Evolutionary conservation across 2,888 invertebrate genomes (phyloP), one percentile per base, ranked within the genome.

Genomic region (Trichopoda pennipes): DNA sequence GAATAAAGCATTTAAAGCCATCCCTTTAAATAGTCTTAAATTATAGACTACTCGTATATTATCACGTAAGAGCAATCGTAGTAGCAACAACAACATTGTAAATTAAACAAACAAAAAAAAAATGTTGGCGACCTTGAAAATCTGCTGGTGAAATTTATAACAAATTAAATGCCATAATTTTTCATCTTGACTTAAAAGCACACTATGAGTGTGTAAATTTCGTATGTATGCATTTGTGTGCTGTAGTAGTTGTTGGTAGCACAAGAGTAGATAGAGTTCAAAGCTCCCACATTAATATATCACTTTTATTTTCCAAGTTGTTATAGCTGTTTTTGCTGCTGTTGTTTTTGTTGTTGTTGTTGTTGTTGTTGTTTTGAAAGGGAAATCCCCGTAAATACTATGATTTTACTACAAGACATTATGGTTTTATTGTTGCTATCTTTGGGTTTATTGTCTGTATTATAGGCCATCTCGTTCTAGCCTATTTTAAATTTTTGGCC

Each of bases 101-200:
- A 47, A 61, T 49, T 44, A 66, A 47, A 28, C 38, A 28, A 47
- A 75, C 7, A 23, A 12, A 72, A 38, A 49, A 8, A 6, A 60
- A 47, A 74, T 80, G 63, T 44, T 56, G 73, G 63, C 61, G 79
- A 82, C 82, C 82, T 82, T 82, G 82, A 82, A 70, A 81, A 79
- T 82, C 79, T 79, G 75, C 21, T 83, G 73, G 80, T 77, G 60
- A 83, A 80, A 82, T 79, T 87, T 88, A 88, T 88, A 89, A 89
- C 89, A 89, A 89, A 89, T 89, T 89, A 89, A 88, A 88, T 88
- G 88, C 89, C 89, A 89, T 89, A 89, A 89, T 89, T 89, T 89
- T 89, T 89, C 89, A 89, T 89, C 89, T 89, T 89, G 89, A 88
- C 87, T 86, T 87, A 87, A 85, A 76, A 83, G 69, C 76, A 85